Conservation (phyloP, 37 sponge, comb jelly and placozoan species). For the Chondrosia reniformis region DNA sequence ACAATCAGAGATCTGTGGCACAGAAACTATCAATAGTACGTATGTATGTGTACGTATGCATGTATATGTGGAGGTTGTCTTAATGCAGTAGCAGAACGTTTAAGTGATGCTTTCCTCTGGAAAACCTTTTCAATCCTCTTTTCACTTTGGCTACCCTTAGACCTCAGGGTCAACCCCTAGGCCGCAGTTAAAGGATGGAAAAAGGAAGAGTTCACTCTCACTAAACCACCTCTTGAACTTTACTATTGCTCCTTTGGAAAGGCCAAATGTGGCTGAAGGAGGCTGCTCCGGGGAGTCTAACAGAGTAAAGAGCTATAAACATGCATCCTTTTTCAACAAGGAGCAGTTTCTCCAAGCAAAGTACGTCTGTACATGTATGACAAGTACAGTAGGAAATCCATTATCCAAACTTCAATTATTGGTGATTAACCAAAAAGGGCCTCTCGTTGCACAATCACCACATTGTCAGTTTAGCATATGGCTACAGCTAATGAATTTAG, state of each 20-base stretch:
- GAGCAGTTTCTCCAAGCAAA: conserved; percentile 87
- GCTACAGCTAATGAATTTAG: too few species aligned
- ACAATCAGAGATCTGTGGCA: not conserved
- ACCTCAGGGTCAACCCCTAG: not conserved
- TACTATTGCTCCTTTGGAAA: conserved; percentile 39
- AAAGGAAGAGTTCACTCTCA: conserved; percentile 39
- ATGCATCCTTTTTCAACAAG: conserved; percentile 50
- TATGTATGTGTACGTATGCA: not conserved
- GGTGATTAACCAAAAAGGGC: too few species aligned
- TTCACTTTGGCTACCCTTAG: too few species aligned
- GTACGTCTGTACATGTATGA: conserved; percentile 25
- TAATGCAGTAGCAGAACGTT: not conserved
- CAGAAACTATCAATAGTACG: not conserved
- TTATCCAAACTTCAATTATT: too few species aligned
- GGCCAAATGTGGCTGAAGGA: not conserved
- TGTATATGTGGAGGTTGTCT: not conserved
- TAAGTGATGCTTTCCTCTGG: too few species aligned
- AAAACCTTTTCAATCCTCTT: too few species aligned
- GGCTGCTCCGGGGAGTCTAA: not conserved
- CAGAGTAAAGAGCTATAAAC: not conserved
- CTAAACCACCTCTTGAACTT: conserved; percentile 84
- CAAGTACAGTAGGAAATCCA: too few species aligned
- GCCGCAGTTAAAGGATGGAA: conserved; percentile 20
- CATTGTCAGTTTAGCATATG: too few species aligned
- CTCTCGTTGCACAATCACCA: too few species aligned